Percentiles rank a stretch among this genome's conserved stretches.
phyloP scores from a whole-genome alignment of 2,113 vertebrate genomes.

The Rostratula benghalensis region DNA sequence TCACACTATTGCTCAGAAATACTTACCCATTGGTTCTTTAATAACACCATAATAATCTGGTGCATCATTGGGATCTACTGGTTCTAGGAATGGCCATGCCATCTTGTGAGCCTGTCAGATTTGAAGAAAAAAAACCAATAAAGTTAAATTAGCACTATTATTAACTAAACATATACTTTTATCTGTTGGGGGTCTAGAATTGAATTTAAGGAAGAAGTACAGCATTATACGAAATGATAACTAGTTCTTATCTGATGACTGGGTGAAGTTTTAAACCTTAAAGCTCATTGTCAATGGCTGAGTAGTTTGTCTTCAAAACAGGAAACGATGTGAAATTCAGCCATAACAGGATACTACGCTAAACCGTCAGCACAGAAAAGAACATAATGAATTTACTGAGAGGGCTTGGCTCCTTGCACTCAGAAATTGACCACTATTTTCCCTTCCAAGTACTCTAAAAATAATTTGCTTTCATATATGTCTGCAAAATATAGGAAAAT shows the following conservation, averaged over 20 bases:
- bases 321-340: not conserved
- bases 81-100: constrained; percentile 98
- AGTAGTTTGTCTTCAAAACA: not conserved
- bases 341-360: not conserved
- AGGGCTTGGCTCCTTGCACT: not conserved
- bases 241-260: not conserved
- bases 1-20: not conserved
- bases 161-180: not conserved
- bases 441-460: not conserved
- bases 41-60: constrained; percentile 98
- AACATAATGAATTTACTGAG: not conserved
- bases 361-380: not conserved
- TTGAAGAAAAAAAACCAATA: not conserved
- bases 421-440: not conserved
- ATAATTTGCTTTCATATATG: not conserved
- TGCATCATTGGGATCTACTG: constrained; percentile 94
- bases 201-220: not conserved
- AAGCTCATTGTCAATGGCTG: not conserved
- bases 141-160: not conserved
- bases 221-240: not conserved
- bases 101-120: constrained; percentile 91
- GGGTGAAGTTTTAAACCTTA: not conserved
- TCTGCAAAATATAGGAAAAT: not conserved
- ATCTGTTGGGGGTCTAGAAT: not conserved
- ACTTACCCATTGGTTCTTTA: constrained; percentile 97